These are phyloP conservation scores for Ceratosolen solmsi DNA, from an alignment of 1,140 invertebrate species.

Conservation along the genomic window DNA sequence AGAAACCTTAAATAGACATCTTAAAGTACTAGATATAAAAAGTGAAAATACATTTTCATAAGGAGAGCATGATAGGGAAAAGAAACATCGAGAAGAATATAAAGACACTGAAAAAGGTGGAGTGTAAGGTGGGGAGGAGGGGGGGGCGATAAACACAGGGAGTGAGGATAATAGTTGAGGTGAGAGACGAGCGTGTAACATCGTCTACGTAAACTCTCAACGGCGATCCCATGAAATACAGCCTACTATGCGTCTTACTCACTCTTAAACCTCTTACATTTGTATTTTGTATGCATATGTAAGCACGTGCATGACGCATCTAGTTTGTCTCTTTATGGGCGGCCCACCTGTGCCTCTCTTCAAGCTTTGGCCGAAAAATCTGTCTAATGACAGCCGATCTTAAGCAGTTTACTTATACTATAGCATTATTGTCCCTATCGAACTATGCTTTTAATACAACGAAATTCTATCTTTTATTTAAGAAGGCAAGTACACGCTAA, in stretches of 20 bases:
- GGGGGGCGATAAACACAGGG: slow-evolving; percentile 29
- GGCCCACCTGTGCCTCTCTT: not conserved
- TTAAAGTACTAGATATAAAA: not conserved
- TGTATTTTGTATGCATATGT: not conserved
- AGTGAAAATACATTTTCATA: not conserved
- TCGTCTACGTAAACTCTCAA: not conserved
- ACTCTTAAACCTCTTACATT: not conserved
- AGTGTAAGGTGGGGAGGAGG: not conserved
- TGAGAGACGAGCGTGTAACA: not conserved
- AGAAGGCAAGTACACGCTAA: too few species aligned
- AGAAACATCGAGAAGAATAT: not conserved
- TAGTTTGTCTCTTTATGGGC: not conserved
- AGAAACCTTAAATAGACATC: not conserved
- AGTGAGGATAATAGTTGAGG: slow-evolving; percentile 22
- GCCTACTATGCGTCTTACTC: not conserved
- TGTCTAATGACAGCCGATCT: not conserved
- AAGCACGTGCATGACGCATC: not conserved
- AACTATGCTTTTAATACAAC: too few species aligned
- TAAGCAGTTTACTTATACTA: too few species aligned
- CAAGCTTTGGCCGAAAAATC: not conserved
- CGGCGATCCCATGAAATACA: slow-evolving; percentile 45
- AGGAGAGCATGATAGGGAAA: not conserved
- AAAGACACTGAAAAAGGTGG: not conserved
- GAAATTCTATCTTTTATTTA: too few species aligned
- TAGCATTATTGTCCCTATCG: too few species aligned